Base-by-base conservation (phyloP, 2,888 invertebrate genomes). In the Drosophila colorata region DNA sequence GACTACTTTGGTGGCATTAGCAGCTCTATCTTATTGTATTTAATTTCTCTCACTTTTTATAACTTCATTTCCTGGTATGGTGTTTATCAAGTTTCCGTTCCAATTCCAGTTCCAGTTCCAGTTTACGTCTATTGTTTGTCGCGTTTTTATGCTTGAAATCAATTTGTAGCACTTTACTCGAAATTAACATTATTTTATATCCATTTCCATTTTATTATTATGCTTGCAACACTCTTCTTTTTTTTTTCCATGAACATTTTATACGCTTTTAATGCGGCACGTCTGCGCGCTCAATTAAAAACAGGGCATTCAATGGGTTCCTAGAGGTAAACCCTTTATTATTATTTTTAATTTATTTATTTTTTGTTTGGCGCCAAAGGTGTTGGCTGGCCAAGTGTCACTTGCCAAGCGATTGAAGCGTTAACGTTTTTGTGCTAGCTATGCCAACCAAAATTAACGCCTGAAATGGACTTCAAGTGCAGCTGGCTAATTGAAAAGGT, bases 401-500 rank as follows among this genome's bases (percentile, higher is more conserved):
- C 88, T 90, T 90, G 89, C 85, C 89, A 76, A 80, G 67, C 67
- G 79, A 80, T 70, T 78, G 78, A 72, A 79, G 83, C 78, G 77
- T 83, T 75, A 80, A 83, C 67, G 78, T 65, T 75, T 87, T 81
- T 84, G 74, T 84, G 78, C 52, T 37, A 53, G 64, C 68, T 43
- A 49, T 46, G 41, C 53, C 65, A 67, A 58, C 73, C 68, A 71
- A 88, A 86, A 77, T 84, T 78, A 79, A 88, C 80, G 89, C 90
- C 74, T 88, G 78, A 81, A 81, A 78, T 80, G 72, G 68, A 85
- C 80, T 87, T 89, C 77, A 75, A 90, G 88, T 87, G 76, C 67
- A 71, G 78, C 87, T 66, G 80, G 83, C 81, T 82, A 90, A 88
- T 89, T 87, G 83, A 80, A 88, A 76, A 78, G 80, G 71, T 67